phyloP scores from a whole-genome alignment of 1,140 invertebrate genomes.

The Neodiprion lecontei region DNA sequence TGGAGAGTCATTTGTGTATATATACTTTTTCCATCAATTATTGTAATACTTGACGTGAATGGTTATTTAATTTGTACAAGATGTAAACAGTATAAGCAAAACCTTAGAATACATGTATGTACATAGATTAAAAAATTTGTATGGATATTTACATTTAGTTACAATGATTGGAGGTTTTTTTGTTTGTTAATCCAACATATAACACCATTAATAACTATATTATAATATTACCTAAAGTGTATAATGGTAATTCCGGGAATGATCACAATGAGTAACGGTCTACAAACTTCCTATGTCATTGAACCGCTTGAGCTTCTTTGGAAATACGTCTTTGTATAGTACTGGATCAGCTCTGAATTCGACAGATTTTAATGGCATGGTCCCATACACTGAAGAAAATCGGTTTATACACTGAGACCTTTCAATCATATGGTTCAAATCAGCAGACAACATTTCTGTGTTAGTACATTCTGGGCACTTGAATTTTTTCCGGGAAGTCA shows the following conservation, averaged over 20 bases:
- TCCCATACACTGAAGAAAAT: slow-evolving; percentile 83
- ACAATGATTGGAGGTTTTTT: background rate
- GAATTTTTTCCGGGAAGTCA: slow-evolving; percentile 96
- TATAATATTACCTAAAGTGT: background rate
- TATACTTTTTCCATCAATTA: background rate
- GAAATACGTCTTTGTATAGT: slow-evolving; percentile 88
- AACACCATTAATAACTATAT: background rate
- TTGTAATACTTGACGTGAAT: background rate
- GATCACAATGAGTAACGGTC: slow-evolving; percentile 28
- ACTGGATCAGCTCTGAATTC: slow-evolving; percentile 96
- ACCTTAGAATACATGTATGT: background rate
- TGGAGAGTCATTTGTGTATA: background rate
- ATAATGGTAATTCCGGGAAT: background rate
- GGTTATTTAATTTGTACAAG: background rate
- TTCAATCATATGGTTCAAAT: slow-evolving; percentile 91
- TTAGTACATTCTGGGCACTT: slow-evolving; percentile 95
- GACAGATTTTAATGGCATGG: slow-evolving; percentile 87
- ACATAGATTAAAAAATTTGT: background rate
- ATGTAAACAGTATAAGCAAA: background rate
- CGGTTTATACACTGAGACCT: slow-evolving; percentile 90
- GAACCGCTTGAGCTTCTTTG: slow-evolving; percentile 86
- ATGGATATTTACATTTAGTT: background rate
- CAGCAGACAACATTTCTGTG: slow-evolving; percentile 92
- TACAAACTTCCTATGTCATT: slow-evolving; percentile 91
- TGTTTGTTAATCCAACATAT: background rate